These are phyloP conservation scores for Spizaetus ornatus DNA, from an alignment of 2,113 vertebrate genomes.

Conservation along the genomic window DNA sequence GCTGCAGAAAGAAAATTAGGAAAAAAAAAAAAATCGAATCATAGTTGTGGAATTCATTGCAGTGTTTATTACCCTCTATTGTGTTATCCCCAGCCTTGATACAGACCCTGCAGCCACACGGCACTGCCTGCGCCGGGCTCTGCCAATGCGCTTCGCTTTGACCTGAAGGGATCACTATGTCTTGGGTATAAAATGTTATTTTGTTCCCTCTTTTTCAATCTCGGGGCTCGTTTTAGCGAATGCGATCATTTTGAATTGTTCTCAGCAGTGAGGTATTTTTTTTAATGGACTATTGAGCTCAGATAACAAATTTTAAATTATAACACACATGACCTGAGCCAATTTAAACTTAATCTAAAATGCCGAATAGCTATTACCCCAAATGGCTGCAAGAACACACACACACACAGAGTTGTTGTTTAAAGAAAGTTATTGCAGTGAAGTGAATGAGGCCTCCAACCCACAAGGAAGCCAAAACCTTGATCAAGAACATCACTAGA, in stretches of 20 bases:
- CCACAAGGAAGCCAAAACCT: neutral
- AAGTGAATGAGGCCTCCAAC: neutral
- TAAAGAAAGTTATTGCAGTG: neutral
- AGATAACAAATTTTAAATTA: neutral
- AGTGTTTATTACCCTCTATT: neutral
- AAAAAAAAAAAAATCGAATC: neutral
- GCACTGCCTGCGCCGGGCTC: neutral
- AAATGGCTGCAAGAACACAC: neutral
- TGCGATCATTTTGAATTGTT: neutral
- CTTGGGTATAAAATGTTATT: neutral
- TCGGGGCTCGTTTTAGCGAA: neutral
- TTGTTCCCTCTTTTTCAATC: neutral
- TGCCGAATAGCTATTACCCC: neutral
- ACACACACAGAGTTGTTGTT: neutral
- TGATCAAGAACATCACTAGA: rapidly evolving
- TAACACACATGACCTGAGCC: neutral
- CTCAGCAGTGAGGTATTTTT: neutral
- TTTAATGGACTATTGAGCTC: conserved; percentile 19
- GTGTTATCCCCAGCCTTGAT: neutral
- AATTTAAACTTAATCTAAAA: conserved; percentile 1
- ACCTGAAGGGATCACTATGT: neutral
- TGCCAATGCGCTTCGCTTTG: neutral
- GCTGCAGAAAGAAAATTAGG: neutral
- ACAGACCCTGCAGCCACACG: neutral
- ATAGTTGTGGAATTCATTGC: neutral